Base-by-base conservation (phyloP, 2,113 vertebrate genomes). In the Parus major region DNA sequence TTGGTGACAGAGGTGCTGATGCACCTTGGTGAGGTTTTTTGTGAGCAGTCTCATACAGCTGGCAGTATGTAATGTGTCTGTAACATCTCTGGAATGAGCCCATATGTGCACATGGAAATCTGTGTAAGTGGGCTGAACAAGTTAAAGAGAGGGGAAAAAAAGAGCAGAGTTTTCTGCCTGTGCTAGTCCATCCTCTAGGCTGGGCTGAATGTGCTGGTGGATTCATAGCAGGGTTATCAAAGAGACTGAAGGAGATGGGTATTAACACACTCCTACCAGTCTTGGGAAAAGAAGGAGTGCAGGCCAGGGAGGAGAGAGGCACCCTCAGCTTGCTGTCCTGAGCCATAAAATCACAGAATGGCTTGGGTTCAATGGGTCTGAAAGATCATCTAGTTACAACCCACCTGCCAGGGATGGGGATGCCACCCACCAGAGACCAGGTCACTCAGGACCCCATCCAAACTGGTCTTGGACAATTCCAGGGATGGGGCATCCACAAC, bases 41-140 rank as follows among this genome's bases (percentile, higher is more conserved):
- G 25, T 35, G 28, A 6, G 41, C 52, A 53, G 46, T 36, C 44
- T 88, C n/a, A 44, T 20, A 7, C 0, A 39, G 49, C 46, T 82
- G 28, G n/a, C 41, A 50, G 64, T 0, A 5, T 44, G 53, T 17
- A 35, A 12, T 2, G 24, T 44, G 63, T 21, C 76, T 59, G 77
- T 29, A 42, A 35, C 1, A 1, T 9, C 50, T 70, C 86, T 70
- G 80, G 86, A 78, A 83, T 0, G 4, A 65, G 47, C 21, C 7
- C 0, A 1, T 6, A 17, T 1, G 12, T 29, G 66, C n/a, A 64
- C 2, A 2, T 28, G 35, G 78, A 39, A 76, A 36, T 39, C n/a
- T 28, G 5, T 64, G 75, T 55, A 56, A 79, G 49, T 23, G 20
- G n/a, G 49, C 0, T 31, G n/a, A 66, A 61, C 4, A 18, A 57